phyloP scores from a whole-genome alignment of 2,888 invertebrate species.

The Netelia melanura region DNA sequence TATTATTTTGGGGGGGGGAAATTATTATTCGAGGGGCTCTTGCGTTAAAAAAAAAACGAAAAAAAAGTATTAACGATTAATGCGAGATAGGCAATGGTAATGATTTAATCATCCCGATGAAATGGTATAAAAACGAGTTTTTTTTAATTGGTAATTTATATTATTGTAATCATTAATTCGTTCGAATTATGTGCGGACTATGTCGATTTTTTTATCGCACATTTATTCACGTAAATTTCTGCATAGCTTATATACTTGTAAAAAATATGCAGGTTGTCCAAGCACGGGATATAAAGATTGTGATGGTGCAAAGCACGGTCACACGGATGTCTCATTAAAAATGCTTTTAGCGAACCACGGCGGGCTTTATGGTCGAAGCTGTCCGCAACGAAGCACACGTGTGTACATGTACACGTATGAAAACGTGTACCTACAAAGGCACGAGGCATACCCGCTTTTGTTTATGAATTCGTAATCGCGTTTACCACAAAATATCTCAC shows the following conservation, averaged over 20 bases:
- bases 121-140: neutral
- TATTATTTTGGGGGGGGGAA: neutral
- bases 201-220: slow-evolving; percentile 17
- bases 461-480: slow-evolving; percentile 61
- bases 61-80: neutral
- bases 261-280: neutral
- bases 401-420: slow-evolving; percentile 7
- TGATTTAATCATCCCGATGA: too few relatives aligned
- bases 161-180: neutral
- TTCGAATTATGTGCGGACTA: neutral
- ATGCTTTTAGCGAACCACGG: slow-evolving; percentile 71
- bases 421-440: neutral
- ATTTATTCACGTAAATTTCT: neutral
- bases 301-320: slow-evolving; percentile 73
- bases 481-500: slow-evolving; percentile 28
- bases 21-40: neutral
- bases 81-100: too few relatives aligned
- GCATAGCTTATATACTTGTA: neutral
- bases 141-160: neutral
- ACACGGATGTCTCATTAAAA: slow-evolving; percentile 77
- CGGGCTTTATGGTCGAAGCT: slow-evolving; percentile 53
- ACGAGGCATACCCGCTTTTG: slow-evolving; percentile 47
- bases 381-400: slow-evolving; percentile 14
- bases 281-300: slow-evolving; percentile 36
- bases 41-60: neutral